phyloP scores from a whole-genome alignment of 1,140 invertebrate species.

The Araneus ventricosus region DNA sequence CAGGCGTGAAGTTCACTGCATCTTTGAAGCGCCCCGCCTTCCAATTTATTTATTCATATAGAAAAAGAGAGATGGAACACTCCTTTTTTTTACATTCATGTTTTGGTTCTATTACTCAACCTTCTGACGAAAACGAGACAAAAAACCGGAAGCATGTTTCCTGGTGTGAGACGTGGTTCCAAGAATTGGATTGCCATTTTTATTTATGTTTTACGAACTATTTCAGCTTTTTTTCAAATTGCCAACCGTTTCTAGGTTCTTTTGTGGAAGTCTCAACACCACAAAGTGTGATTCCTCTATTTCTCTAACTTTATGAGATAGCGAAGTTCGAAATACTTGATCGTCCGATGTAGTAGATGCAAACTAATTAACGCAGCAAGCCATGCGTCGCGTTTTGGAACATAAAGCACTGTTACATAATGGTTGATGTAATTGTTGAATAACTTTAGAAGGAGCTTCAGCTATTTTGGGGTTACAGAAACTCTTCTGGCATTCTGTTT shows the following conservation, averaged over 20 bases:
- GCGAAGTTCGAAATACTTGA: not conserved
- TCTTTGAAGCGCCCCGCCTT: not conserved
- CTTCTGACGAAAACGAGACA: constrained; percentile 31
- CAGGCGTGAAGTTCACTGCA: constrained; percentile 14
- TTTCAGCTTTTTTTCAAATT: not conserved
- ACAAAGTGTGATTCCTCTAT: constrained; percentile 26
- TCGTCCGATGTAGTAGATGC: not conserved
- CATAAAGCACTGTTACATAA: not conserved
- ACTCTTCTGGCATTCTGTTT: not conserved
- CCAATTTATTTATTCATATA: constrained; percentile 10
- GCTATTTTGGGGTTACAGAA: constrained; percentile 1
- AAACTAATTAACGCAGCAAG: not conserved
- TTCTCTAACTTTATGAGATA: not conserved
- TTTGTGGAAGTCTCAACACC: constrained; percentile 4
- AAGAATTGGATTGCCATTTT: constrained; percentile 33
- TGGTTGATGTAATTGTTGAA: constrained; percentile 21
- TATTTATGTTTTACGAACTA: not conserved
- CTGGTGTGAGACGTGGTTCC: constrained; percentile 12
- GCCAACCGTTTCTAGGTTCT: not conserved
- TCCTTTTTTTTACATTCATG: constrained; percentile 5
- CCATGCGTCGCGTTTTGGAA: not conserved
- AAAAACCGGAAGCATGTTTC: constrained; percentile 33
- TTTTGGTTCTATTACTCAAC: constrained; percentile 2
- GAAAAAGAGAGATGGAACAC: constrained; percentile 14
- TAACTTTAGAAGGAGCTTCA: not conserved